phyloP scores from a whole-genome alignment of 2,888 invertebrate genomes.

The Drosophila seclusa region DNA sequence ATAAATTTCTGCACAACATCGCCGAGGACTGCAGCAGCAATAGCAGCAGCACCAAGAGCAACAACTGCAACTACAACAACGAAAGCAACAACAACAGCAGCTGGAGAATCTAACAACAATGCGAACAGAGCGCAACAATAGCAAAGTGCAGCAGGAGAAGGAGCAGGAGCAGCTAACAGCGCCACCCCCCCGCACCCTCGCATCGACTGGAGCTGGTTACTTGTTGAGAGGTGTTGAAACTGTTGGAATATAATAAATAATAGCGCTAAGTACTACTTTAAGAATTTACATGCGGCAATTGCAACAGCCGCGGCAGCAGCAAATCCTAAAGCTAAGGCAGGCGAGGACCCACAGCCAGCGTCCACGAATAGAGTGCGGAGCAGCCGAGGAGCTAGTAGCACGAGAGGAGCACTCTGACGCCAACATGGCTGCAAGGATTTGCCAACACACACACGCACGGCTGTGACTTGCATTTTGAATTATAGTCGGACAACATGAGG shows the following conservation, averaged over 20 bases:
- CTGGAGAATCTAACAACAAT: slow-evolving; percentile 23
- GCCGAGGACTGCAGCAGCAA: slow-evolving; percentile 59
- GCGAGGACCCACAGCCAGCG: slow-evolving; percentile 16
- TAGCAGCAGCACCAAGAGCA: slow-evolving; percentile 32
- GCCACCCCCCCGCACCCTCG: background rate
- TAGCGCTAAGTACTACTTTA: slow-evolving; percentile 83
- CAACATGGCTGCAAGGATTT: slow-evolving; percentile 78
- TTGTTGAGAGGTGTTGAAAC: slow-evolving; percentile 83
- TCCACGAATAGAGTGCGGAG: background rate
- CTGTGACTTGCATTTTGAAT: slow-evolving; percentile 79
- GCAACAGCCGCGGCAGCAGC: slow-evolving; percentile 62
- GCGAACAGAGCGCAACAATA: slow-evolving; percentile 57
- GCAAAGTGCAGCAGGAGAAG: slow-evolving; percentile 50
- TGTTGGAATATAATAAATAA: slow-evolving; percentile 84
- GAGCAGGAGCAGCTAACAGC: slow-evolving; percentile 7
- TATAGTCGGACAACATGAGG: slow-evolving; percentile 70
- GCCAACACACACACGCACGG: slow-evolving; percentile 38
- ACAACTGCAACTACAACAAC: slow-evolving; percentile 36
- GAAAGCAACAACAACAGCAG: slow-evolving; percentile 41
- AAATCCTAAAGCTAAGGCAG: slow-evolving; percentile 62
- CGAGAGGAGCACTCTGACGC: slow-evolving; percentile 58
- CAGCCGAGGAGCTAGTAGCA: background rate
- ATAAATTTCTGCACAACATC: slow-evolving; percentile 75
- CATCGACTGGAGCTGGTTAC: slow-evolving; percentile 45
- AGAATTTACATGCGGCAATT: slow-evolving; percentile 83